phyloP scores from a whole-genome alignment of 2,888 invertebrate species.

The Branchellion lobata region DNA sequence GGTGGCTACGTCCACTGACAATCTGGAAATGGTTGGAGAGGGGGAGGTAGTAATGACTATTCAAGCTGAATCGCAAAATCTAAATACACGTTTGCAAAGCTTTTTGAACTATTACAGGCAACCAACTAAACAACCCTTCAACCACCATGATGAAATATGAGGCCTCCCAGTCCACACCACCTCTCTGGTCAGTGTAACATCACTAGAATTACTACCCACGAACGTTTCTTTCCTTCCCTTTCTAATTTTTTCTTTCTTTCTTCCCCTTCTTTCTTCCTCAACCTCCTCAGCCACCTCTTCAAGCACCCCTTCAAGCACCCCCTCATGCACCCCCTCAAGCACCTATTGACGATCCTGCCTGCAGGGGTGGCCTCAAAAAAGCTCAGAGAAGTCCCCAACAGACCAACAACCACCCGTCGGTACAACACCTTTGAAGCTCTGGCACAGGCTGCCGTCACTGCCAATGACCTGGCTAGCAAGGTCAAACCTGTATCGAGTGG shows the following conservation, averaged over 20 bases:
- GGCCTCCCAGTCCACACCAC: too few relatives aligned
- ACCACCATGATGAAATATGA: not conserved
- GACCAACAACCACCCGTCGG: not conserved
- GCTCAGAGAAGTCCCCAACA: constrained; percentile 12
- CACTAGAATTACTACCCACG: too few relatives aligned
- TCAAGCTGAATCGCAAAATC: not conserved
- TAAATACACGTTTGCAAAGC: not conserved
- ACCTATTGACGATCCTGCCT: constrained; percentile 35
- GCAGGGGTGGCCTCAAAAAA: constrained; percentile 30
- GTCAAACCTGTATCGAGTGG: constrained; percentile 34
- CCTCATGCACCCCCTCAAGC: not conserved
- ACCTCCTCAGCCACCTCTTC: too few relatives aligned
- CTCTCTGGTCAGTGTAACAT: too few relatives aligned
- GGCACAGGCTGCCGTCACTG: constrained; percentile 13
- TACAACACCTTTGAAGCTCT: constrained; percentile 22
- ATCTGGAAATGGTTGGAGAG: constrained; percentile 1
- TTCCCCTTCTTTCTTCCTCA: too few relatives aligned
- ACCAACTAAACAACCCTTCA: not conserved
- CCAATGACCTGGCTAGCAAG: constrained; percentile 21
- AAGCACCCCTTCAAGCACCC: too few relatives aligned
- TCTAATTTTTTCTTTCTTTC: too few relatives aligned
- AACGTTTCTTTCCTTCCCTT: too few relatives aligned
- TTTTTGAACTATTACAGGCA: not conserved
- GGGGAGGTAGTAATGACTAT: not conserved
- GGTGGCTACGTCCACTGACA: constrained; percentile 20